phyloP scores from a whole-genome alignment of 1,140 invertebrate genomes.

The Linepithema humile region DNA sequence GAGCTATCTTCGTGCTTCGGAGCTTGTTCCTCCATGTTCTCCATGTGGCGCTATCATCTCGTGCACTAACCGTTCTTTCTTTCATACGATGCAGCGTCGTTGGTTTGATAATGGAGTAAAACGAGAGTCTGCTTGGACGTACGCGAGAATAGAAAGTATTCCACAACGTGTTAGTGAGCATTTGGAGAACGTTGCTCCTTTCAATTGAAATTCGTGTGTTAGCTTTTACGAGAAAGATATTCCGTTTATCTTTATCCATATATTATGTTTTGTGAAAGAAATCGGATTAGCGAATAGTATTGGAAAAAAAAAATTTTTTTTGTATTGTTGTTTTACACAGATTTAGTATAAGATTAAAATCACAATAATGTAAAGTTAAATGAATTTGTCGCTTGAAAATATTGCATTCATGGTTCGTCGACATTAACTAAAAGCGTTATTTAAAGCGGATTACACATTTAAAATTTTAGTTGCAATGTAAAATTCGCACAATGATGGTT shows the following conservation, averaged over 20 bases:
- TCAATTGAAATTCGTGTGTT: not conserved
- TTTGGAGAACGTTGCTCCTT: not conserved
- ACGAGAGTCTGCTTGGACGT: conserved; percentile 8
- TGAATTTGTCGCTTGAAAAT: not conserved
- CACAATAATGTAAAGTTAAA: not conserved
- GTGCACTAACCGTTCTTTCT: not conserved
- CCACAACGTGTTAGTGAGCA: conserved; percentile 4
- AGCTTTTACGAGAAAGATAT: not conserved
- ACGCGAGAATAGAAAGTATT: conserved; percentile 41
- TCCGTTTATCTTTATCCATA: not conserved
- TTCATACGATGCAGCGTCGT: conserved; percentile 11
- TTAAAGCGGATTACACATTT: conserved; percentile 34
- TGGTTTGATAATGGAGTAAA: conserved; percentile 29
- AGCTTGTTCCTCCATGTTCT: conserved; percentile 52
- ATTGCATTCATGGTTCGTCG: not conserved
- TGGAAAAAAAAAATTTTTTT: not conserved
- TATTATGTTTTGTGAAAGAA: not conserved
- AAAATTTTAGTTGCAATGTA: conserved; percentile 24
- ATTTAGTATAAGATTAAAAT: conserved; percentile 6
- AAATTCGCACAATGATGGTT: not conserved
- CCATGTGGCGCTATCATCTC: not conserved
- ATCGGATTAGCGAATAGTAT: not conserved
- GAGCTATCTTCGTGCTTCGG: conserved; percentile 64
- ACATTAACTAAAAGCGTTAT: conserved; percentile 17
- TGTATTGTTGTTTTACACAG: too few species aligned